Evolutionary conservation across 2,888 invertebrate genomes (phyloP), one percentile per base, ranked within the genome.

Genomic region (Pammene aurita): DNA sequence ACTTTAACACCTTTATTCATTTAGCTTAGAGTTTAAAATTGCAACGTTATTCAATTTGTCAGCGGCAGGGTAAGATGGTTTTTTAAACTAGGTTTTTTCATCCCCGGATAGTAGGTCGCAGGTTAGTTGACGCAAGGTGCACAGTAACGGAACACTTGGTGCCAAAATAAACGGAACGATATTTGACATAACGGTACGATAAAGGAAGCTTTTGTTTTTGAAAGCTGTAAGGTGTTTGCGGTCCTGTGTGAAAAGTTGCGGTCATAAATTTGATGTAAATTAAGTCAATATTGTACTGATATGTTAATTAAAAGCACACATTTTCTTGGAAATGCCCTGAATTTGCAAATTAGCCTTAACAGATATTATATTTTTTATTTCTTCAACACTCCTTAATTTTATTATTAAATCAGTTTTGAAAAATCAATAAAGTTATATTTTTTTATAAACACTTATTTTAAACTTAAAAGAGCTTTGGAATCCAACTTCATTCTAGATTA

Each of bases 71-170:
- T 62, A 67, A 5, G 64, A 73, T 76, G 78, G 78, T 78, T 71
- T 71, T 67, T 58, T 68, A 52, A 75, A 70, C 75, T 76, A 79
- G 77, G 74, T 80, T 70, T 89, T 88, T 88, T 84, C 82, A 74
- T 72, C 70, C 77, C 86, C 84, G 87, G 87, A 88, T 88, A 89
- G 86, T 87, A 90, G 90, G 90, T 91, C 90, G 90, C 90, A 92
- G 91, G 92, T 92, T 92, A 90, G 89, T 89, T 89, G 86, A 84
- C 83, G 92, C 92, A 92, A 92, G 92, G 92, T 92, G 92, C 89
- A 87, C 78, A 76, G 67, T 89, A 91, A 92, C 91, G 91, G 91
- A 82, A 86, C 84, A 63, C 80, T 79, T 78, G 84, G 80, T 83
- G 88, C 85, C 82, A 88, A 89, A 87, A 88, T 85, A 88, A 90